phyloP scores from a whole-genome alignment of 2,797 vertebrate genomes.

The Acanthurus lineatus region DNA sequence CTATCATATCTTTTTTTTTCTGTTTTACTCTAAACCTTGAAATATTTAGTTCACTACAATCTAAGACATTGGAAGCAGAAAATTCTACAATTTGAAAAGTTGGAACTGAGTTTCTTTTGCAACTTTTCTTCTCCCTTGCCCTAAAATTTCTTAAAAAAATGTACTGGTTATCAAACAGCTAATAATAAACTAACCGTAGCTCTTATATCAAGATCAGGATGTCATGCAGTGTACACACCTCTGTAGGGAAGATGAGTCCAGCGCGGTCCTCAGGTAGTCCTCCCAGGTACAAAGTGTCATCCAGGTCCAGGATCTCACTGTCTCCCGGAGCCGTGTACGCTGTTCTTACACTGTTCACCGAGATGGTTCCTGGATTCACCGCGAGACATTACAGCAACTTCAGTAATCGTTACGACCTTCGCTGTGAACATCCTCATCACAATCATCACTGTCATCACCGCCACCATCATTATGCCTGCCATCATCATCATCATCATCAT shows the following conservation, averaged over 20 bases:
- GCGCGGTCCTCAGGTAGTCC: conserved; percentile 97
- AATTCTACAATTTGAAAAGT: background rate
- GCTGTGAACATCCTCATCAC: conserved; percentile 47
- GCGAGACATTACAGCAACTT: conserved; percentile 45
- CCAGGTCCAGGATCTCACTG: conserved; percentile 97
- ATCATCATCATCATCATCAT: conserved; percentile 24
- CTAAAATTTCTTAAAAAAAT: too few species aligned
- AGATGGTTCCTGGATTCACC: conserved; percentile 92
- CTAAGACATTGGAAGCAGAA: background rate
- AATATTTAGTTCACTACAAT: background rate
- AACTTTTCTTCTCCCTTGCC: too few species aligned
- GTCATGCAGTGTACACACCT: conserved; percentile 82
- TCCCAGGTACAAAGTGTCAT: conserved; percentile 96
- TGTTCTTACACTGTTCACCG: conserved; percentile 95
- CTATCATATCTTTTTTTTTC: too few species aligned
- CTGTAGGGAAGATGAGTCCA: conserved; percentile 96
- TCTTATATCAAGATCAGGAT: too few species aligned
- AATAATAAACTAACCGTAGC: too few species aligned
- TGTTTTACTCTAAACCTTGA: background rate
- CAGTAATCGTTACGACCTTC: conserved; percentile 56
- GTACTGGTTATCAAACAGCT: too few species aligned
- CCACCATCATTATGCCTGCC: conserved; percentile 22
- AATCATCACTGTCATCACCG: conserved; percentile 40
- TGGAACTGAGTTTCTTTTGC: background rate
- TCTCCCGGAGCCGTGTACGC: conserved; percentile 98